Evolutionary conservation across 2,797 vertebrate species (phyloP).

Genomic region (Masticophis lateralis): DNA sequence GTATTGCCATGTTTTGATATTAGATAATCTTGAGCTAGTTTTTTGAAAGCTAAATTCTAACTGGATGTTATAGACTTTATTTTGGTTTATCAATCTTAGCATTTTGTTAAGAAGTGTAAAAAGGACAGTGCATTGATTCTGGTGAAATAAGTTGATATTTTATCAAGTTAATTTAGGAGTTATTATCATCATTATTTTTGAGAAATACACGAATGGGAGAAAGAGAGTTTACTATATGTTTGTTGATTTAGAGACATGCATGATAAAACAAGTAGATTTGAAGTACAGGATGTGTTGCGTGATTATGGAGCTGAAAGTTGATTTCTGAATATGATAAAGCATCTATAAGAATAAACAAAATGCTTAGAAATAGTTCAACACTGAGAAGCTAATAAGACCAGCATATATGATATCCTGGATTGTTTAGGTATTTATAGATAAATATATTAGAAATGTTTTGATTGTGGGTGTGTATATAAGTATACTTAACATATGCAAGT

Average conservation of each 20-base stretch:
- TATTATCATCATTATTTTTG: background rate
- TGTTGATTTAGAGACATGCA: conserved; percentile 35
- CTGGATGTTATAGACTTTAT: conserved; percentile 26
- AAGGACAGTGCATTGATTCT: conserved; percentile 3
- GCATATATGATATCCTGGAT: background rate
- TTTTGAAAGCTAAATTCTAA: conserved; percentile 40
- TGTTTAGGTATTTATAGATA: background rate
- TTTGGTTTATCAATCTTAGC: conserved; percentile 1
- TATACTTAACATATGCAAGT: background rate
- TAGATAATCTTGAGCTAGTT: conserved; percentile 58
- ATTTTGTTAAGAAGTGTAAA: conserved; percentile 49
- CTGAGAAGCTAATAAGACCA: background rate
- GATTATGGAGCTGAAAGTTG: background rate
- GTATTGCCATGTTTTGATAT: conserved; percentile 57
- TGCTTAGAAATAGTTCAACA: background rate
- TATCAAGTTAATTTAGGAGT: conserved; percentile 29
- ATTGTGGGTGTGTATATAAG: background rate
- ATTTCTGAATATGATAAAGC: background rate
- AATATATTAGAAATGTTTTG: background rate
- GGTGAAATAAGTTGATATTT: conserved; percentile 55
- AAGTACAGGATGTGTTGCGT: background rate
- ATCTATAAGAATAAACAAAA: background rate
- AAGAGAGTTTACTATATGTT: background rate
- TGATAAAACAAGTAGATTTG: background rate
- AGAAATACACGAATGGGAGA: background rate